Base-by-base conservation (phyloP, 2,797 vertebrate species). In the Notolabrus celidotus region DNA sequence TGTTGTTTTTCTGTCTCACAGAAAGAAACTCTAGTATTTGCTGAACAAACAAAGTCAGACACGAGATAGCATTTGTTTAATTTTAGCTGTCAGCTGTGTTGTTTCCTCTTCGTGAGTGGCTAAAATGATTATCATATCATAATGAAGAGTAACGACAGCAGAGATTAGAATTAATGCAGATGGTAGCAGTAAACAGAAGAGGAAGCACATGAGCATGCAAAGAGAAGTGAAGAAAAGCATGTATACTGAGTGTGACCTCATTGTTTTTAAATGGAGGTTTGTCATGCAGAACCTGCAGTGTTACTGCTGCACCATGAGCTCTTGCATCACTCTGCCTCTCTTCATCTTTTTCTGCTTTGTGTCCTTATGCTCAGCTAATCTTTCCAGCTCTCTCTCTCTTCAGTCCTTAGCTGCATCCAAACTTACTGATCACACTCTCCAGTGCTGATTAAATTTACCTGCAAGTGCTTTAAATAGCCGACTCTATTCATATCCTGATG, bases 261-360 rank as follows among this genome's bases (percentile, higher is more conserved):
- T 63, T 82, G 74, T 78, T 64, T 79, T 64, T 75, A 69, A 51
- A 50, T 10, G 39, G 42, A 65, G 59, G 41, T 19, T 71, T 56
- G 61, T 79, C 16, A 43, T 71, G 73, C 77, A 59, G 65, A 78
- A 80, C 62, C 79, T 80, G 74, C 77, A 80, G 81, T 14, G n/a
- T 88, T 88, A 20, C 86, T 49, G 52, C 77, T 42, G 52, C 58
- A 60, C 36, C 52, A 4, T 69, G 75, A 27, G 38, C 71, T 79
- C 67, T 91, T 88, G 82, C 88, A 88, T 91, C 89, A 91, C 45
- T 74, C 60, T 52, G 51, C 47, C 49, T 66, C 55, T 69, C 59
- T 7, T 25, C n/a, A 47, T 38, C 14, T 46, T 20, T 47, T 12
- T 42, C 0, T 31, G 65, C 66, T 64, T 43, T 23, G 16, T 51